Evolutionary conservation across 1,140 invertebrate species (phyloP), one percentile per base, ranked within the genome.

Genomic region (Diabrotica virgifera): DNA sequence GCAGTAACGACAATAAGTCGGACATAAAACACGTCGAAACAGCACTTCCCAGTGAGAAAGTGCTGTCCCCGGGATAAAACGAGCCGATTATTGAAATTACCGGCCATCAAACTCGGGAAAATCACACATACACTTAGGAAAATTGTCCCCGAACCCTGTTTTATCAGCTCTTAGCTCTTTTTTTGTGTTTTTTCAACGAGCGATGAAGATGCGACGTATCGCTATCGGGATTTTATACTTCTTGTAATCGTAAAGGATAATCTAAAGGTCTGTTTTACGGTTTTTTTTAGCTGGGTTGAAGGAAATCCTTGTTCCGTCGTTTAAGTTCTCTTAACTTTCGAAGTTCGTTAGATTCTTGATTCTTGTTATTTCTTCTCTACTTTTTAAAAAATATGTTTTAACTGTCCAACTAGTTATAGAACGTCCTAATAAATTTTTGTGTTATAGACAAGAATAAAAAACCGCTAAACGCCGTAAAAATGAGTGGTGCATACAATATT

Each of bases 71-170:
- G 35, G 54, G 62, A n/a, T 35, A 13, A 56, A 63, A 56, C 53
- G 62, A 36, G 54, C 52, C 62, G 62, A 63, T 63, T 63, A 63
- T 63, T 63, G 62, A 63, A 63, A 63, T 63, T 63, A 63, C 55
- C 24, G 11, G 55, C 62, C 36, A 58, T 63, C 62, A 57, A 63
- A 63, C 62, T 52, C 24, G 55, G 38, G 14, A 51, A 63, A 63
- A 63, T 62, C 61, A 54, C 61, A 62, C 61, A 63, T 63, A 63
- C 62, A 56, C 62, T 63, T 46, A 50, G 24, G 50, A 38, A 51
- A 63, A 63, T 63, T 52, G 62, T 46, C 40, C 40, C 40, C 40
- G 6, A n/a, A 46, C 40, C 40, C 8, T 46, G 40, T 46, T 46
- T 46, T 46, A 46, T 46, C 40, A 46, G 40, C 40, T 46, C 40